Evolutionary conservation across 2,888 invertebrate species (phyloP), one percentile per base, ranked within the genome.

Genomic region (Sarcophaga subvicina): DNA sequence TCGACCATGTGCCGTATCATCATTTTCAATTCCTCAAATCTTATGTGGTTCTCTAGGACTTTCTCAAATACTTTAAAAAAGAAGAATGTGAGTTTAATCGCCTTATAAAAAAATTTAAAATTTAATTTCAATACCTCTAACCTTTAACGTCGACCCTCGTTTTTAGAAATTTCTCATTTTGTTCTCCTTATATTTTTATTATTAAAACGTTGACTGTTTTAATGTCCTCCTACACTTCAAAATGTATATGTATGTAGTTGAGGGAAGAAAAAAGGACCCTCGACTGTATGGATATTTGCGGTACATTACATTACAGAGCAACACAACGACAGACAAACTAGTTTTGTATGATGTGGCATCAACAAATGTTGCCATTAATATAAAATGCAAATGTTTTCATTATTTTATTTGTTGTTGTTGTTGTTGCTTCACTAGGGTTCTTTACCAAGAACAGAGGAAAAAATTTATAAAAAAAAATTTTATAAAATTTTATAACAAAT

Each of bases 311-410:
- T 2, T 60, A 72, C n/a, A 60, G 20, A 10, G 59, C 37, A 37
- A 10, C 37, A 37, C 10, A 37, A 1, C 37, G 37, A 10, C 10
- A 37, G 37, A 37, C 37, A 37, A 37, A 37, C 37, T 20, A 54
- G 20, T 67, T 54, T 54, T 54, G 1, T 54, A 12, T 79, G 72
- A 75, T 66, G 49, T 80, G 71, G 71, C 66, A 60, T 25, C 91
- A 91, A 90, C 91, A 91, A 91, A 91, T 91, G 91, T 91, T 91
- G 90, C 91, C 90, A 90, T 91, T 91, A 91, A 91, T 91, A 91
- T 91, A 91, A 91, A 91, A 91, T 91, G 91, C 90, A 91, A 91
- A 91, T 91, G 17, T 80, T 75, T 69, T 60, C 47, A 49, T 81
- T 67, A 49, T 64, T 71, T 66, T 72, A 71, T 45, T 49, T 10